Evolutionary conservation across 2,797 vertebrate species (phyloP), one percentile per base, ranked within the genome.

Genomic region (Discoglossus pictus): DNA sequence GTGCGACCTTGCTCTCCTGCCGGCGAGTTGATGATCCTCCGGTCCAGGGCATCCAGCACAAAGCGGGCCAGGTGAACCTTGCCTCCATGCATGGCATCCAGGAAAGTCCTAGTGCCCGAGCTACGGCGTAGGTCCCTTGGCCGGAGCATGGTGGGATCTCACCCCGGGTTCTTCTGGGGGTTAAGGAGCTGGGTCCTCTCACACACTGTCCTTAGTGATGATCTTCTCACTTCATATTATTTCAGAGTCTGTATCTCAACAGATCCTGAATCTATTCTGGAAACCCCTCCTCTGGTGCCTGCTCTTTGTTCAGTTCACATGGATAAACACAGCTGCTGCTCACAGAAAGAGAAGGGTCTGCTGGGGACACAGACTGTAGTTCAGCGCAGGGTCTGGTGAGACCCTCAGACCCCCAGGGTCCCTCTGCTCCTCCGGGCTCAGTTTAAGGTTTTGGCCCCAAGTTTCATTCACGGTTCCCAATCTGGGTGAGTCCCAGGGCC

Each of bases 1-100:
- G 94, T 93, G 61, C 92, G 92, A 65, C 88, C 89, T 74, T 90
- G 92, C 68, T 95, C 93, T 68, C 94, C 93, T 0, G 91, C 88
- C 54, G 91, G 93, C 1, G 89, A 92, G 83, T 96, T 93, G 74
- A 96, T 89, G 68, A 95, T 94, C 65, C 89, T 89, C 18, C 92
- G 92, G 16, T 95, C 94, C 84, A 97, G 74, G 8, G 94, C 94
- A 0, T 96, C 94, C 79, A 97, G 85, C 68, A 96, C 92, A 44
- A 97, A 96, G 18, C 93, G 92, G 1, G 94, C 94, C 47, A 96
- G 79, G 78, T 94, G 93, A 65, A 94, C 87, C 76, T 96, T 94
- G 40, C 93, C 94, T 1, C 86, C 85, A 4, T 91, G 87, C 94
- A 96, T 95, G 58, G 94, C 94, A 9, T 94, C 92, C 12, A 95